Percentiles rank a stretch among this genome's conserved stretches.
Evolutionary conservation across 2,797 vertebrate genomes (phyloP).

Genomic region (Helicolenus hilgendorfi): DNA sequence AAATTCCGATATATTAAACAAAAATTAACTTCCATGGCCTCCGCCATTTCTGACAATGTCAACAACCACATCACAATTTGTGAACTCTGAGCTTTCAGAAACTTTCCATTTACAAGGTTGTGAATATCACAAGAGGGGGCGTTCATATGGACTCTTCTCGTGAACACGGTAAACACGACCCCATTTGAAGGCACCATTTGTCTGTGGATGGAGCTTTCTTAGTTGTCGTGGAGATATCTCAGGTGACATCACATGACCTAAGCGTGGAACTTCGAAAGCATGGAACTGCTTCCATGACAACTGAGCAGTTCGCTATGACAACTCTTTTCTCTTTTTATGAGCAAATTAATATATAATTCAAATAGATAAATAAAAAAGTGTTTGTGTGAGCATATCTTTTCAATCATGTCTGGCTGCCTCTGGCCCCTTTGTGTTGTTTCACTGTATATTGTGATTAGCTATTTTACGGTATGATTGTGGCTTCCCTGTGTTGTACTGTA

Average conservation of each 20-base stretch:
- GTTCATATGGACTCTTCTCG: too few relatives aligned
- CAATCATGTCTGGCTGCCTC: not conserved
- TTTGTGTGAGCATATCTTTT: not conserved
- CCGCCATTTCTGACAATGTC: too few relatives aligned
- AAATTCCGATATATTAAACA: too few relatives aligned
- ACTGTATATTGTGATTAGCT: not conserved
- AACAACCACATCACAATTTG: too few relatives aligned
- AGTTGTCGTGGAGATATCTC: conserved; percentile 10
- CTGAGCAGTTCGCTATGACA: not conserved
- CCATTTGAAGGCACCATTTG: too few relatives aligned
- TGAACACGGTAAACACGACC: too few relatives aligned
- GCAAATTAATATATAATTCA: not conserved
- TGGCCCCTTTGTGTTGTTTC: not conserved
- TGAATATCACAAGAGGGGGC: too few relatives aligned
- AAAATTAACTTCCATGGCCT: too few relatives aligned
- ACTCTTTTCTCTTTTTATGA: not conserved
- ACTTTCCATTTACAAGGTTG: too few relatives aligned
- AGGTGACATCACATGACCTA: not conserved
- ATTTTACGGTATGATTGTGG: not conserved
- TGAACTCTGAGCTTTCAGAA: too few relatives aligned
- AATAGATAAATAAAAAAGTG: not conserved
- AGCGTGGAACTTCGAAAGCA: not conserved
- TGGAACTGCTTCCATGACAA: not conserved
- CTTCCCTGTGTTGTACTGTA: not conserved
- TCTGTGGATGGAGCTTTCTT: not conserved